A percentile compares a stretch with the other conserved stretches of the same genome.
Evolutionary conservation across 2,888 invertebrate genomes (phyloP).

Genomic region (Oscheius myriophilus): DNA sequence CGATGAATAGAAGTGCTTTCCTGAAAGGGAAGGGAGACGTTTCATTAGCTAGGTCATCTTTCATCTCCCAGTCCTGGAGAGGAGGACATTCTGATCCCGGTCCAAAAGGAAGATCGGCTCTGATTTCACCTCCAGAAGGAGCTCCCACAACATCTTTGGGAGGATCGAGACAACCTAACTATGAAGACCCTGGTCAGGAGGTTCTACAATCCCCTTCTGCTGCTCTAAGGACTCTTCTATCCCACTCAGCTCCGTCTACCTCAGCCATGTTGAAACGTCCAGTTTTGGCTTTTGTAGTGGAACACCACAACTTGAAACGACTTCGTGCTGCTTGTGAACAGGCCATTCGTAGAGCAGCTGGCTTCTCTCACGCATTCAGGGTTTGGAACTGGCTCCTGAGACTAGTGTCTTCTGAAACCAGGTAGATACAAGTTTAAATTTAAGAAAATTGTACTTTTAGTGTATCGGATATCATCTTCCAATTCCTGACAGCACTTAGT

Average conservation of each 20-base stretch:
- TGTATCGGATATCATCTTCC: slow-evolving; percentile 91
- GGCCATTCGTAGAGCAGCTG: slow-evolving; percentile 78
- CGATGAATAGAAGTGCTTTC: slow-evolving; percentile 38
- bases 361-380: slow-evolving; percentile 72
- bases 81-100: slow-evolving; percentile 68
- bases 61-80: slow-evolving; percentile 36
- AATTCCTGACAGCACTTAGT: slow-evolving; percentile 59
- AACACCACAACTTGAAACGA: slow-evolving; percentile 62
- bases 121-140: slow-evolving; percentile 40
- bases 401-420: slow-evolving; percentile 63
- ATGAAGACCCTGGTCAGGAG: slow-evolving; percentile 16
- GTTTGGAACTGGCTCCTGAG: slow-evolving; percentile 93
- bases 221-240: slow-evolving; percentile 56
- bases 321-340: slow-evolving; percentile 88
- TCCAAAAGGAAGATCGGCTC: slow-evolving; percentile 54
- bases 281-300: slow-evolving; percentile 86
- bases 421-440: slow-evolving; percentile 28
- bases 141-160: slow-evolving; percentile 39
- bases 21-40: slow-evolving; percentile 29
- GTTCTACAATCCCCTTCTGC: slow-evolving; percentile 59
- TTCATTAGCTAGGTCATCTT: slow-evolving; percentile 34
- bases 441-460: slow-evolving; percentile 72
- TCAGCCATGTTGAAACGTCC: slow-evolving; percentile 79
- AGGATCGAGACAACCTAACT: slow-evolving; percentile 21
- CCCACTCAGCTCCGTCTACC: slow-evolving; percentile 46